These are phyloP conservation scores for Holcopasites calliopsidis DNA, from an alignment of 1,140 invertebrate species.

Conservation along the genomic window DNA sequence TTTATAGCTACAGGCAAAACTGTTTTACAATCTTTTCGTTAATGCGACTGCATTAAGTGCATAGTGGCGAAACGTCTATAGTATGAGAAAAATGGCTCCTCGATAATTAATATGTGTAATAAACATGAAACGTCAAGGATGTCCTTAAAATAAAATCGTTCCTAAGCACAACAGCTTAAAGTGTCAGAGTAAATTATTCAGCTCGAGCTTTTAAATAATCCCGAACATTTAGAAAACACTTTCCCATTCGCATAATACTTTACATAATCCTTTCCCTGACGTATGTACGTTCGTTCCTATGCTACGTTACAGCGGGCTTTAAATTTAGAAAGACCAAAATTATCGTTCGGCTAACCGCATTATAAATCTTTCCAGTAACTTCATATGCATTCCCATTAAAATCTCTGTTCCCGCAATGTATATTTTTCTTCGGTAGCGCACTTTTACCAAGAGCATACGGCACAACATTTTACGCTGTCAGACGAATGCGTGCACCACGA, in stretches of 20 bases:
- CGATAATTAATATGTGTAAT: no score
- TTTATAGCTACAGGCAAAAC: no score
- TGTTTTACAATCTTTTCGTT: no score
- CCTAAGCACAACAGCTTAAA: no score
- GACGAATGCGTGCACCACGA: neutral
- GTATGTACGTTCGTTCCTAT: neutral
- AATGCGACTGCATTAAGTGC: no score
- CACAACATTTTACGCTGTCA: neutral
- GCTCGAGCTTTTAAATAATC: no score
- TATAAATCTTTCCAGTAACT: neutral
- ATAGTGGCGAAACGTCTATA: no score
- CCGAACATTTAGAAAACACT: neutral
- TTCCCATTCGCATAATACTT: neutral
- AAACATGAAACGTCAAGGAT: no score
- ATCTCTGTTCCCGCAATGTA: neutral
- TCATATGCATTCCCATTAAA: neutral
- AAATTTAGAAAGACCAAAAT: slow-evolving; percentile 12
- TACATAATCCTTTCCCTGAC: neutral
- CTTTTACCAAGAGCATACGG: neutral
- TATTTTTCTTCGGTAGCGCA: neutral
- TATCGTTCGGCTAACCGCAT: neutral
- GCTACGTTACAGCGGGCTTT: neutral
- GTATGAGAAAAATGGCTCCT: no score
- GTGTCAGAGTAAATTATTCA: no score
- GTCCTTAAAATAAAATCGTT: no score